These are phyloP conservation scores for Xerus rutilus DNA, from an alignment of 2,797 vertebrate genomes.

Conservation along the genomic window DNA sequence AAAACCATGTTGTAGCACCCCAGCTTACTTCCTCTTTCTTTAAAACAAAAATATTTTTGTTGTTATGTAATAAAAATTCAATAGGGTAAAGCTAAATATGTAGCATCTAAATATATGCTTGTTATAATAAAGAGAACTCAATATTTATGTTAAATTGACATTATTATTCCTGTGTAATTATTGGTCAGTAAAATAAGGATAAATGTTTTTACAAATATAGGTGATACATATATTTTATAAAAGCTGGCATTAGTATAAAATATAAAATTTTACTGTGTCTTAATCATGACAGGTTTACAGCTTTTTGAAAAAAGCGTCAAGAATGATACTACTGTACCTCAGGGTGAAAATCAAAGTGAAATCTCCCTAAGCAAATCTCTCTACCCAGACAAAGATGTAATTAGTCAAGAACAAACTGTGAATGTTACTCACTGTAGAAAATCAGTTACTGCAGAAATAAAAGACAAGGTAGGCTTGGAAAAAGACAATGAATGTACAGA, in stretches of 20 bases:
- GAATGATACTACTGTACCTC: conserved; percentile 73
- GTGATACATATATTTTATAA: conserved; percentile 10
- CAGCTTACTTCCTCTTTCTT: background rate
- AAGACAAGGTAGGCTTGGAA: conserved; percentile 61
- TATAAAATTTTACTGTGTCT: conserved; percentile 66
- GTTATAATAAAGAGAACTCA: background rate
- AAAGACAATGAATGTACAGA: conserved; percentile 75
- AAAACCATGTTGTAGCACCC: conserved; percentile 35
- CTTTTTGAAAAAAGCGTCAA: conserved; percentile 81
- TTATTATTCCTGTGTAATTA: conserved; percentile 40
- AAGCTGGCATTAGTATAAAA: conserved; percentile 26
- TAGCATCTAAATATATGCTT: conserved; percentile 37
- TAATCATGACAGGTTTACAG: conserved; percentile 83
- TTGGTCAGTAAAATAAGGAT: conserved; percentile 47
- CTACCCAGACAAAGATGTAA: conserved; percentile 78
- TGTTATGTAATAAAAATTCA: conserved; percentile 62
- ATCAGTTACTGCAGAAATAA: conserved; percentile 71
- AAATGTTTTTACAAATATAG: conserved; percentile 56
- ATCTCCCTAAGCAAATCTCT: conserved; percentile 84
- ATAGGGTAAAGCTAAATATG: conserved; percentile 21
- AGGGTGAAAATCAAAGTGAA: conserved; percentile 87
- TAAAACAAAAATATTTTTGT: conserved; percentile 46
- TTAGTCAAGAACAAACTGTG: conserved; percentile 75
- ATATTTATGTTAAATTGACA: conserved; percentile 43
- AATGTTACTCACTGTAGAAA: conserved; percentile 84